Conservation (phyloP, 2,797 vertebrate genomes). For the Telmatherina bonti region DNA sequence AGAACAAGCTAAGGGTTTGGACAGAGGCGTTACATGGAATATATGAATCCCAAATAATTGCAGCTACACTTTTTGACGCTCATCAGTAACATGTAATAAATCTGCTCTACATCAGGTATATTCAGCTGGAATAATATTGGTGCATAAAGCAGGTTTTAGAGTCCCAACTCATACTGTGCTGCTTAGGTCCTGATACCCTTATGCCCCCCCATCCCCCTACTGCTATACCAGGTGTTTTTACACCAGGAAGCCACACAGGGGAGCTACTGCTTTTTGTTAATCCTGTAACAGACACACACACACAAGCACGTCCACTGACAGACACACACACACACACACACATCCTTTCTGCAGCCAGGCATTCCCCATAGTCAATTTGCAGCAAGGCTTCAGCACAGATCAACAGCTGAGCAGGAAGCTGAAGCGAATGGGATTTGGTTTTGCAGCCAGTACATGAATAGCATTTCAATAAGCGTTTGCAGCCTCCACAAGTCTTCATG, state of each 20-base stretch:
- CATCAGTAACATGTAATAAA: not conserved
- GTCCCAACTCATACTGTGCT: constrained; percentile 7
- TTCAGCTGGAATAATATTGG: not conserved
- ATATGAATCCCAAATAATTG: not conserved
- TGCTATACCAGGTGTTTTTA: constrained; percentile 72
- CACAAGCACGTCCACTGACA: not conserved
- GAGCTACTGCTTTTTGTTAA: constrained; percentile 89
- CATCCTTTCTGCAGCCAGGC: constrained; percentile 23
- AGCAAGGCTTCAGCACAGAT: constrained; percentile 31
- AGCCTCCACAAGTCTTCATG: not conserved
- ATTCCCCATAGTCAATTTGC: constrained; percentile 47
- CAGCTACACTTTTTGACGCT: not conserved
- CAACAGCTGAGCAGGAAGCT: constrained; percentile 20
- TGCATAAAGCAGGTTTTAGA: not conserved
- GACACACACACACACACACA: constrained; percentile 6
- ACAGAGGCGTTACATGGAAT: not conserved
- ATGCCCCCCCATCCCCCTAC: constrained; percentile 58
- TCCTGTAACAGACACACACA: constrained; percentile 47
- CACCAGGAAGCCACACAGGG: constrained; percentile 88
- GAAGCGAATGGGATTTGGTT: constrained; percentile 17
- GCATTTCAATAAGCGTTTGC: constrained; percentile 7
- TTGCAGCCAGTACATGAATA: constrained; percentile 10
- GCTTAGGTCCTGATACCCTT: constrained; percentile 23
- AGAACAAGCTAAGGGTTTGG: constrained; percentile 13
- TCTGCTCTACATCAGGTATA: not conserved